phyloP scores from a whole-genome alignment of 2,113 vertebrate species.

The Rattus norvegicus region DNA sequence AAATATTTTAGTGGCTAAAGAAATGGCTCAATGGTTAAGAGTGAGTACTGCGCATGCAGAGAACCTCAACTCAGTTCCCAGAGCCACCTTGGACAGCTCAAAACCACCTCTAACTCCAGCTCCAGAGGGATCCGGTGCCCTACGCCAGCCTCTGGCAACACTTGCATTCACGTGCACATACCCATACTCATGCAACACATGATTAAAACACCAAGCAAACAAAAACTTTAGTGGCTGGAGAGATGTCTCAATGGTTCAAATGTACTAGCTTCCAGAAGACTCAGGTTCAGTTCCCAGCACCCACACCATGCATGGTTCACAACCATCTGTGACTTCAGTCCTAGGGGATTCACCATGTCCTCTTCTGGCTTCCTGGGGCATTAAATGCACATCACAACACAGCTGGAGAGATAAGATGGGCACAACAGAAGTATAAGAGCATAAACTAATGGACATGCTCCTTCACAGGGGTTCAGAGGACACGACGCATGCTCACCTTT shows the following conservation, averaged over 20 bases:
- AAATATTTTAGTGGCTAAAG: neutral
- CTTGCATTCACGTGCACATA: neutral
- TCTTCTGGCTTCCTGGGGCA: neutral
- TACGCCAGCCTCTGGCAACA: neutral
- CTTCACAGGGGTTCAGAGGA: neutral
- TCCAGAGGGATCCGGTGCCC: neutral
- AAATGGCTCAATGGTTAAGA: neutral
- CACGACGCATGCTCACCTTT: neutral
- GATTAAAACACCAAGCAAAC: neutral
- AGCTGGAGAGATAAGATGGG: neutral
- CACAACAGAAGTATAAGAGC: neutral
- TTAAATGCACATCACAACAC: neutral
- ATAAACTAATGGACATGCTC: neutral
- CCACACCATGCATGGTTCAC: neutral
- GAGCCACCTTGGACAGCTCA: neutral
- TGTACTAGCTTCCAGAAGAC: neutral
- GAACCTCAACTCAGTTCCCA: neutral
- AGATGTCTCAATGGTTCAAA: neutral
- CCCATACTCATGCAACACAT: too few relatives aligned
- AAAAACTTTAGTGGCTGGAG: neutral
- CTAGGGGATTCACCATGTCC: neutral
- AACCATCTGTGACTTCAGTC: neutral
- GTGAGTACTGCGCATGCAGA: neutral
- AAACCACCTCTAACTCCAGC: neutral
- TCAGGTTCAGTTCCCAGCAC: neutral